A percentile compares a stretch with the other conserved stretches of the same genome.
Conservation (phyloP, 2,797 vertebrate genomes). For the Macrochelys suwanniensis region DNA sequence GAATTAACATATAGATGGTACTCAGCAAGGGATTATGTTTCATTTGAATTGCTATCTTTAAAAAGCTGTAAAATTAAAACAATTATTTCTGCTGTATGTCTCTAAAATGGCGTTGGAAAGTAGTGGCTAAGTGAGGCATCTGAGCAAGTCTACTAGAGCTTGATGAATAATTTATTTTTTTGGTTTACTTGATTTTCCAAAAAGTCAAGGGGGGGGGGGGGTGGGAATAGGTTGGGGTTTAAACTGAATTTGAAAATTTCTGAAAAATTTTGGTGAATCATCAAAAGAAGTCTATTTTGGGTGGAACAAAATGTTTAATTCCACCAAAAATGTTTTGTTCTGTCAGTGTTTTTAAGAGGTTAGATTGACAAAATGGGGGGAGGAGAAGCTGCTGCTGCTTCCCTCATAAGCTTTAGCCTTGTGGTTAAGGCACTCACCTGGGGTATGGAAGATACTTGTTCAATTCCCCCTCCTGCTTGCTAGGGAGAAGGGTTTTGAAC, state of each 20-base stretch:
- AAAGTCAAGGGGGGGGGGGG: not conserved
- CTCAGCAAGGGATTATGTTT: not conserved
- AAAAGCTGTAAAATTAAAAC: not conserved
- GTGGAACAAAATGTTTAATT: not conserved
- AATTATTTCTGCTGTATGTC: not conserved
- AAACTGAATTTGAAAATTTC: not conserved
- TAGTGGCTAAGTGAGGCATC: not conserved
- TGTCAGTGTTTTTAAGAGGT: not conserved
- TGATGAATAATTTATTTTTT: not conserved
- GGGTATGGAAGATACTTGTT: too few species aligned
- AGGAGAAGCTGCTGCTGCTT: too few species aligned
- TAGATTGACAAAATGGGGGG: not conserved
- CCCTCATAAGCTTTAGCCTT: too few species aligned
- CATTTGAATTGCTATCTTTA: not conserved
- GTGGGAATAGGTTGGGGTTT: not conserved
- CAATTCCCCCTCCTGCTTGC: too few species aligned
- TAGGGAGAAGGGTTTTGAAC: too few species aligned
- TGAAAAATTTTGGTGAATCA: not conserved
- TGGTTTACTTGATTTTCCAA: not conserved
- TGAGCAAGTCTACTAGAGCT: not conserved
- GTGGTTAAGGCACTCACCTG: too few species aligned
- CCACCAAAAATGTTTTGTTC: not conserved
- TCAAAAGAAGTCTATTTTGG: not conserved
- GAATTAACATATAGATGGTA: not conserved
- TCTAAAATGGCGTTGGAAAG: not conserved